Conservation (phyloP, 2,888 invertebrate species). For the Yponomeuta malinellus region DNA sequence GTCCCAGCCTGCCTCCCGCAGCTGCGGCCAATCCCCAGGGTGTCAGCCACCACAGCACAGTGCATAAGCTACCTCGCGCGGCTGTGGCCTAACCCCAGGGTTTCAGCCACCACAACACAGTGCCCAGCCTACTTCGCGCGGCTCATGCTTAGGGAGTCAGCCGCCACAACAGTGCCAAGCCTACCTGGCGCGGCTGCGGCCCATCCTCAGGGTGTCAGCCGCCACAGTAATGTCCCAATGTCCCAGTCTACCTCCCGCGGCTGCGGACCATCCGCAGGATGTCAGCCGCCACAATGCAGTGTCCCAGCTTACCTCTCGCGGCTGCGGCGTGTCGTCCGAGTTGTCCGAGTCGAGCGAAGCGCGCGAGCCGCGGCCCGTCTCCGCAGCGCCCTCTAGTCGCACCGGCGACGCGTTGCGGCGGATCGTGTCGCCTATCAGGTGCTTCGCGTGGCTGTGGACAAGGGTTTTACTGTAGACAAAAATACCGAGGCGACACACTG, state of each 20-base stretch:
- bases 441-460: slow-evolving; percentile 86
- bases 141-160: not conserved
- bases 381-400: slow-evolving; percentile 73
- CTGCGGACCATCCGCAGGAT: slow-evolving; percentile 50
- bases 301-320: slow-evolving; percentile 27
- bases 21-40: too few relatives aligned
- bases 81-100: slow-evolving; percentile 48
- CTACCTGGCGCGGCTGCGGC: too few relatives aligned
- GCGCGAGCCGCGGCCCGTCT: slow-evolving; percentile 81
- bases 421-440: slow-evolving; percentile 96
- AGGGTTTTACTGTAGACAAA: not conserved
- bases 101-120: slow-evolving; percentile 18
- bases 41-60: too few relatives aligned
- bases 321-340: slow-evolving; percentile 66
- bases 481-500: not conserved
- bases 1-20: too few relatives aligned
- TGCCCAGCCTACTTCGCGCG: slow-evolving; percentile 24
- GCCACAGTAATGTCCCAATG: too few relatives aligned
- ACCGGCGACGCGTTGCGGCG: slow-evolving; percentile 95
- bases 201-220: too few relatives aligned
- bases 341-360: slow-evolving; percentile 87
- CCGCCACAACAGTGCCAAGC: too few relatives aligned
- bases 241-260: slow-evolving; percentile 28
- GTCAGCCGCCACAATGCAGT: slow-evolving; percentile 21
- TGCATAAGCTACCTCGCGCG: slow-evolving; percentile 27